A percentile compares a stretch with the other conserved stretches of the same genome.
Evolutionary conservation across 2,113 vertebrate species (phyloP).

Genomic region (Haemorhous mexicanus): DNA sequence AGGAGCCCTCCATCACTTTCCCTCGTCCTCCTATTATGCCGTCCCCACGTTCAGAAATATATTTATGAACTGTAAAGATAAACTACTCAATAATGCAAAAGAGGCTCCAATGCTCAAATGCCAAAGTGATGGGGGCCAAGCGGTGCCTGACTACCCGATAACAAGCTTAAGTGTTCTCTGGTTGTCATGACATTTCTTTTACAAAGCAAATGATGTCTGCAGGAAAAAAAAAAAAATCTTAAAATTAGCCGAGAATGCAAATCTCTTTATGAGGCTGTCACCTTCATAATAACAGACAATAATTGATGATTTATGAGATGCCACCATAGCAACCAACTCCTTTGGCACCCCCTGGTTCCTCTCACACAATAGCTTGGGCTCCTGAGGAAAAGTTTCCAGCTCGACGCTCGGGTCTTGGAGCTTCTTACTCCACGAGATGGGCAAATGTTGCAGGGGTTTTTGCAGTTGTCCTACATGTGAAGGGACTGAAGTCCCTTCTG

Average conservation of each 20-base stretch:
- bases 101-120: conserved; percentile 62
- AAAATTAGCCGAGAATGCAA: conserved; percentile 79
- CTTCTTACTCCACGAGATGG: neutral
- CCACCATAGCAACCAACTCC: conserved; percentile 76
- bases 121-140: conserved; percentile 67
- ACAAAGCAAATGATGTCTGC: conserved; percentile 76
- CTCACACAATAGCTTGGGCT: conserved; percentile 38
- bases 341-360: conserved; percentile 63
- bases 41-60: conserved; percentile 68
- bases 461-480: neutral
- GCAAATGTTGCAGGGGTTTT: neutral
- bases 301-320: conserved; percentile 83
- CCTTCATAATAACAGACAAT: conserved; percentile 77
- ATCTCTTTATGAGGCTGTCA: conserved; percentile 78
- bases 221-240: conserved; percentile 53
- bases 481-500: neutral
- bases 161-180: conserved; percentile 66
- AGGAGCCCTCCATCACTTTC: conserved; percentile 65
- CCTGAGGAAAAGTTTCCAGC: conserved; percentile 62
- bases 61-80: conserved; percentile 76
- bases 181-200: conserved; percentile 77
- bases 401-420: neutral
- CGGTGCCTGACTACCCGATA: conserved; percentile 65
- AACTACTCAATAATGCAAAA: conserved; percentile 76
- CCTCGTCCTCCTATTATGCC: conserved; percentile 51